Evolutionary conservation across 37 sponge, comb jelly and placozoan genomes (phyloP).

Genomic region (Petrosia ficiformis): DNA sequence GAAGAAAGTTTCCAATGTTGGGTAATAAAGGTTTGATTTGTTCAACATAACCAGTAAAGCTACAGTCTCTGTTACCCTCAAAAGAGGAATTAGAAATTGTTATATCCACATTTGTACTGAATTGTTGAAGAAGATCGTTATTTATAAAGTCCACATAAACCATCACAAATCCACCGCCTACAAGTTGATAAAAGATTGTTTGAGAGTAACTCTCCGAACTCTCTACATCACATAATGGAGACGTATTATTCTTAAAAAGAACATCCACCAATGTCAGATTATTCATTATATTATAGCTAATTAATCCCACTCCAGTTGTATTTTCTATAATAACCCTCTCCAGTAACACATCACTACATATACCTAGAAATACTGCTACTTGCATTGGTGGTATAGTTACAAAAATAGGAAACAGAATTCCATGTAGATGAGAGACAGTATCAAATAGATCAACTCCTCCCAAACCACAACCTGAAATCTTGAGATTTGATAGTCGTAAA

Average conservation of each 20-base stretch:
- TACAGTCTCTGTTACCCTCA: conserved; percentile 47
- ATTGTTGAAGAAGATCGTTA: background rate
- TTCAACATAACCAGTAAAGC: background rate
- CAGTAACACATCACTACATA: conserved; percentile 18
- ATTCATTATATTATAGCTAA: conserved; percentile 19
- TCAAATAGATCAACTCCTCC: too few relatives aligned
- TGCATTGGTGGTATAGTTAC: too few relatives aligned
- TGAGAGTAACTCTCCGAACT: background rate
- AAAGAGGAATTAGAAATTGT: conserved; percentile 15
- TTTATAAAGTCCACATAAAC: background rate
- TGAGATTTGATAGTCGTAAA: too few relatives aligned
- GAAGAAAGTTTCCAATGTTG: background rate
- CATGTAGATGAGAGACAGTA: too few relatives aligned
- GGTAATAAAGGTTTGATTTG: background rate
- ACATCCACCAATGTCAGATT: background rate
- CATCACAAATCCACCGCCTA: conserved; percentile 37
- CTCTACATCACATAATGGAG: background rate
- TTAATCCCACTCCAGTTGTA: conserved; percentile 38
- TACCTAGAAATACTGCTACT: conserved; percentile 10
- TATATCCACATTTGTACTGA: too few relatives aligned
- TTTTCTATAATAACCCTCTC: background rate
- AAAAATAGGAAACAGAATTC: too few relatives aligned
- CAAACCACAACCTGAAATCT: too few relatives aligned
- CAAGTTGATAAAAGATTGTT: background rate
- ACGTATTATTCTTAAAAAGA: conserved; percentile 1